These are phyloP conservation scores for Brenthis daphne DNA, from an alignment of 2,888 invertebrate species.

Conservation along the genomic window DNA sequence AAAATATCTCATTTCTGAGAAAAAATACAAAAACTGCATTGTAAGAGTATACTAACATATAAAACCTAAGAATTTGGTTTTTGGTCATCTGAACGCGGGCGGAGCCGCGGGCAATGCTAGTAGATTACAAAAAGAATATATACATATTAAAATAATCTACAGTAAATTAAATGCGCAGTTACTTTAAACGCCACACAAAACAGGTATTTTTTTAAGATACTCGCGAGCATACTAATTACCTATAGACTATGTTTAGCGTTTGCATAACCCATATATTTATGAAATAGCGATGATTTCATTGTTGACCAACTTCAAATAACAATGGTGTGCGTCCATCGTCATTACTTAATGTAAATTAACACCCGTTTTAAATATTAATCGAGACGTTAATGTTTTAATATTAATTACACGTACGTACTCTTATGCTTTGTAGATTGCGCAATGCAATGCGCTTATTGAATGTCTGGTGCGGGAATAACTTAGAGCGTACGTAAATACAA, in stretches of 20 bases:
- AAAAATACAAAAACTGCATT: too few species aligned
- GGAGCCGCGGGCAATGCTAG: too few species aligned
- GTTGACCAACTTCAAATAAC: constrained; percentile 24
- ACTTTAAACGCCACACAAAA: too few species aligned
- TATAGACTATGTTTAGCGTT: constrained; percentile 1
- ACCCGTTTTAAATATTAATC: constrained; percentile 22
- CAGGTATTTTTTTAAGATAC: neutral
- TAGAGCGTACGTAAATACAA: too few species aligned
- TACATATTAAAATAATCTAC: too few species aligned
- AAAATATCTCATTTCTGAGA: too few species aligned
- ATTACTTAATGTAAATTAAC: constrained; percentile 3
- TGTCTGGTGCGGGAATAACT: too few species aligned
- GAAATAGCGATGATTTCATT: constrained; percentile 31
- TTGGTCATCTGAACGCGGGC: too few species aligned
- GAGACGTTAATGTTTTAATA: constrained; percentile 16
- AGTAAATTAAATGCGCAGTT: too few species aligned
- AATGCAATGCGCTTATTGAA: neutral
- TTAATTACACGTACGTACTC: constrained; percentile 8
- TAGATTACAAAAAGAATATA: too few species aligned
- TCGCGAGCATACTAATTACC: neutral
- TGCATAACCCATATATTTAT: neutral
- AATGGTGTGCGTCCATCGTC: constrained; percentile 5
- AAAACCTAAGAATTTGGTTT: too few species aligned
- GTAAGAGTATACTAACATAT: too few species aligned
- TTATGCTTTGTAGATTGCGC: neutral